These are phyloP conservation scores for Eulemur coronatus DNA, from an alignment of 2,797 vertebrate species.

Conservation along the genomic window DNA sequence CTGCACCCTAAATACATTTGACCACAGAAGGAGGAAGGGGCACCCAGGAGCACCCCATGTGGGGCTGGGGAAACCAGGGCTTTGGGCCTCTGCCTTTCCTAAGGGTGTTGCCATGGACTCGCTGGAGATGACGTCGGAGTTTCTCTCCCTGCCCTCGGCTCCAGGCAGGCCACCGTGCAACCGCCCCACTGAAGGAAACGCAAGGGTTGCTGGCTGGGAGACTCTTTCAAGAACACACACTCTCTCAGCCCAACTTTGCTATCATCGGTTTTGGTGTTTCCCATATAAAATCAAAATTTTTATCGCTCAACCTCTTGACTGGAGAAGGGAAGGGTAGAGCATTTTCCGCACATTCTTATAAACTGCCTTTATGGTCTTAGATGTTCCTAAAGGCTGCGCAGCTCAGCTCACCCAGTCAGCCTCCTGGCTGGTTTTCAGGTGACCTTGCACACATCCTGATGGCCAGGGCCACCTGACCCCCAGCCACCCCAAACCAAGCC, in stretches of 20 bases:
- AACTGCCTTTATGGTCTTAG: neutral
- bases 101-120: neutral
- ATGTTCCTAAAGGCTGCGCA: neutral
- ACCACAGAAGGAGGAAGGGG: neutral
- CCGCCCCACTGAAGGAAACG: neutral
- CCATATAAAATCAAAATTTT: neutral
- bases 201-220: neutral
- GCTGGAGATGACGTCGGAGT: neutral
- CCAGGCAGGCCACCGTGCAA: neutral
- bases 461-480: neutral
- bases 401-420: neutral
- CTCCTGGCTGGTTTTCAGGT: neutral
- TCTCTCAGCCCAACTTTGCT: neutral
- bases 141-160: neutral
- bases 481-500: no score
- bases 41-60: rapidly evolving
- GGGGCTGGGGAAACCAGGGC: neutral
- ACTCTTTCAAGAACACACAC: neutral
- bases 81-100: neutral
- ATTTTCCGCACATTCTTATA: neutral
- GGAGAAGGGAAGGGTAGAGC: neutral
- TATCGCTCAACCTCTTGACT: neutral
- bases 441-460: neutral
- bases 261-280: neutral
- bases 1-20: neutral